Evolutionary conservation across 2,888 invertebrate genomes (phyloP), one percentile per base, ranked within the genome.

Genomic region (Baccha elongata): DNA sequence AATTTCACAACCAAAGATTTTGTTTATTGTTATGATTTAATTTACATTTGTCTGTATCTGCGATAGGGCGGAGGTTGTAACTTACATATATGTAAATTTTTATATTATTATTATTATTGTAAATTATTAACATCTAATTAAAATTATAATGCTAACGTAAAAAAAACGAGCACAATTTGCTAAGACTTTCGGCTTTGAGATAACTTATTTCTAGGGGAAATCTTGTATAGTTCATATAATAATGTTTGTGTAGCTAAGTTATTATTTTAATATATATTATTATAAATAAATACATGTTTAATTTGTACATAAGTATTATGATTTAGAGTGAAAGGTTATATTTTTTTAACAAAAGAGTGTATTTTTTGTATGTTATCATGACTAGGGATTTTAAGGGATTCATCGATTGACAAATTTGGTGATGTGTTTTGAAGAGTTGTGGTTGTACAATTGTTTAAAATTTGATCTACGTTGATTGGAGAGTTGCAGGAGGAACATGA

Each of bases 71-170:
- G n/a, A n/a, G n/a, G n/a, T n/a, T n/a, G n/a, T n/a, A n/a, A n/a
- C n/a, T n/a, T n/a, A n/a, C n/a, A n/a, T n/a, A n/a, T n/a, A n/a
- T n/a, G n/a, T n/a, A n/a, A n/a, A n/a, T n/a, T n/a, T n/a, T n/a
- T n/a, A n/a, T 32, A 32, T 32, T 32, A 32, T 32, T 32, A 37
- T 40, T 40, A 13, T 40, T 40, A 40, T 40, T 15, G 15, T 40
- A 13, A 40, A 15, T 40, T 40, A 40, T 32, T 32, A 40, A 40
- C 40, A 40, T 6, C 11, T 46, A 50, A 26, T 50, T 26, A 50
- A 50, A 50, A 50, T 26, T 50, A 50, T 26, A 50, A 50, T 50
- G 50, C 23, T 50, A 50, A 50, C 50, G 15, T 40, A 26, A n/a
- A 8, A n/a, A 8, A 50, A 50, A 50, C 23, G 50, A 50, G 50